A percentile compares a stretch with the other conserved stretches of the same genome.
phyloP scores from a whole-genome alignment of 2,797 vertebrate species.

The Kryptolebias ocellatus region DNA sequence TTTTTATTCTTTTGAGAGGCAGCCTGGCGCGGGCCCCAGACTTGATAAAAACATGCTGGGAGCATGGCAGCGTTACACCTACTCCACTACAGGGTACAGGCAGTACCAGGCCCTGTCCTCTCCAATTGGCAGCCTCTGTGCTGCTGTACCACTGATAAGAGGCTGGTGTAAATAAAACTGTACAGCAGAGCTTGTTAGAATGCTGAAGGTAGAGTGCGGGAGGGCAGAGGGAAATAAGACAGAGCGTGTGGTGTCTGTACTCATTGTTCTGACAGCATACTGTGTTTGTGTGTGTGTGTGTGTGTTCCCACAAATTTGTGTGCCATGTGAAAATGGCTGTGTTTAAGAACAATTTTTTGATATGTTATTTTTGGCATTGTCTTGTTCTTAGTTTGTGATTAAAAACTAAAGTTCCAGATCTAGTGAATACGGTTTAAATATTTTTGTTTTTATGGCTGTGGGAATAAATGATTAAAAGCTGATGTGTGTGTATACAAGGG shows the following conservation, averaged over 20 bases:
- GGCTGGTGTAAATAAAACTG: constrained; percentile 98
- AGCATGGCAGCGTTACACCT: constrained; percentile 80
- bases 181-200: constrained; percentile 87
- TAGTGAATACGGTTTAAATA: constrained; percentile 5
- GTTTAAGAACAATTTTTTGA: not conserved
- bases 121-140: constrained; percentile 90
- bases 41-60: constrained; percentile 72
- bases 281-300: constrained; percentile 84
- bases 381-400: constrained; percentile 13
- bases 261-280: constrained; percentile 93
- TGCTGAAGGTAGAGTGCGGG: constrained; percentile 62
- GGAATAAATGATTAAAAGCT: constrained; percentile 34
- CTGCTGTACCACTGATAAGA: constrained; percentile 97
- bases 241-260: constrained; percentile 88
- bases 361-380: not conserved
- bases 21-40: constrained; percentile 60
- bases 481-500: not conserved
- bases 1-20: constrained; percentile 58
- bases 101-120: constrained; percentile 90
- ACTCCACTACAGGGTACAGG: constrained; percentile 88
- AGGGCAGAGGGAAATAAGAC: constrained; percentile 24
- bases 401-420: constrained; percentile 5
- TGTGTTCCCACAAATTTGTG: constrained; percentile 69
- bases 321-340: not conserved
- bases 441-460: constrained; percentile 15